Percentiles rank a stretch among this genome's conserved stretches.
Evolutionary conservation across 1,140 invertebrate genomes (phyloP).

Genomic region (Lepidotrigona ventralis): DNA sequence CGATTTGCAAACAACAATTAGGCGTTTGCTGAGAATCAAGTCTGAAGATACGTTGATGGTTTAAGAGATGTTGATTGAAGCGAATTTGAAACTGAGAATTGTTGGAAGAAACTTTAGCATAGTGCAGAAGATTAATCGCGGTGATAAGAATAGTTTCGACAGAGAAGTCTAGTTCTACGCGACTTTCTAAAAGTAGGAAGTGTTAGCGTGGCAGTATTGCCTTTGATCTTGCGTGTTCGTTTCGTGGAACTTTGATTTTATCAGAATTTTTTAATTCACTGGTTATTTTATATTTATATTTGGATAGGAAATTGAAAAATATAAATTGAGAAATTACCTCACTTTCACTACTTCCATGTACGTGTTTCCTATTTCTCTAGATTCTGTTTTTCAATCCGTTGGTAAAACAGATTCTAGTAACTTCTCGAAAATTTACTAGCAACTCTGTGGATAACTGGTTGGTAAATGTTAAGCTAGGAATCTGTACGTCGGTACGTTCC

Average conservation of each 20-base stretch:
- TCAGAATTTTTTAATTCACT: not conserved
- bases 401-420: conserved; percentile 42
- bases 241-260: rapidly evolving
- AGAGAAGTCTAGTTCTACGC: not conserved
- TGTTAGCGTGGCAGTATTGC: too few relatives aligned
- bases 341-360: conserved; percentile 42
- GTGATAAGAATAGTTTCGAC: not conserved
- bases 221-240: too few relatives aligned
- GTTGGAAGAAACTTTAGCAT: not conserved
- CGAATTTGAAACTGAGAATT: not conserved
- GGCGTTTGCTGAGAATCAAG: conserved; percentile 28
- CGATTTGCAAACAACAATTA: conserved; percentile 63
- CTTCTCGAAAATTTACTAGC: not conserved
- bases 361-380: not conserved
- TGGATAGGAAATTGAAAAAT: not conserved
- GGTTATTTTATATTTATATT: not conserved
- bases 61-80: too few relatives aligned
- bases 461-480: not conserved
- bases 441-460: conserved; percentile 17
- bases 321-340: conserved; percentile 22
- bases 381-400: not conserved
- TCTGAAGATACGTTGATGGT: not conserved
- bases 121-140: not conserved
- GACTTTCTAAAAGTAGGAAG: not conserved
- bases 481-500: not conserved